Base-by-base conservation (phyloP, 2,797 vertebrate genomes). In the Pseudopleuronectes americanus region DNA sequence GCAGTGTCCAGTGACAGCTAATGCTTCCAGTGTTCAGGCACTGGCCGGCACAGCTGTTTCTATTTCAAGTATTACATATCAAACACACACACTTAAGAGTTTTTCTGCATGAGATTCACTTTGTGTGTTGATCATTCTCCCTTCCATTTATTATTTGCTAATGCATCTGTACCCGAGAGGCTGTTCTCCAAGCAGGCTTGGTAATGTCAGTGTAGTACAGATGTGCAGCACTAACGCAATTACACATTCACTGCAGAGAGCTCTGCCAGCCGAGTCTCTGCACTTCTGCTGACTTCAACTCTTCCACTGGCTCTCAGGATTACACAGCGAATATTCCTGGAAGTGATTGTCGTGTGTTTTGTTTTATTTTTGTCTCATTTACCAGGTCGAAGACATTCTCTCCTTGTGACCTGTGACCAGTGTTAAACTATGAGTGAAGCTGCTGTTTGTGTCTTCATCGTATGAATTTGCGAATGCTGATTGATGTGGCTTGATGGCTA, bases 401-500 rank as follows among this genome's bases (percentile, higher is more conserved):
- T 76, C 4, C 58, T 51, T 45, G 49, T 63, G 57, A 53, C 64
- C 68, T 71, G 61, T 48, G 4, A 65, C 14, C 74, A 56, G 1
- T 67, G 51, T 71, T 74, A 19, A 16, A 31, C 48, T 53, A 66
- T 84, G 78, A 84, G 38, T 67, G 64, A 78, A 70, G 71, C 62
- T 33, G 45, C 2, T 64, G 55, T 76, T 68, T 72, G 24, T 54
- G 54, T 56, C 52, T 65, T 64, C 21, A 10, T 31, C 71, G 43
- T 58, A 36, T 53, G 58, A 69, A 76, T 77, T 79, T 78, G 33
- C 65, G 63, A 67, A 67, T 67, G 47, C 22, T 49, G 56, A 61
- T 72, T 76, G 66, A 86, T 65, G 74, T 68, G 61, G 28, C 76
- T 68, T 41, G 73, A 87, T 82, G 79, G 76, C 70, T 84, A 28